phyloP scores from a whole-genome alignment of 2,888 invertebrate genomes.

The Catocala fraxini region DNA sequence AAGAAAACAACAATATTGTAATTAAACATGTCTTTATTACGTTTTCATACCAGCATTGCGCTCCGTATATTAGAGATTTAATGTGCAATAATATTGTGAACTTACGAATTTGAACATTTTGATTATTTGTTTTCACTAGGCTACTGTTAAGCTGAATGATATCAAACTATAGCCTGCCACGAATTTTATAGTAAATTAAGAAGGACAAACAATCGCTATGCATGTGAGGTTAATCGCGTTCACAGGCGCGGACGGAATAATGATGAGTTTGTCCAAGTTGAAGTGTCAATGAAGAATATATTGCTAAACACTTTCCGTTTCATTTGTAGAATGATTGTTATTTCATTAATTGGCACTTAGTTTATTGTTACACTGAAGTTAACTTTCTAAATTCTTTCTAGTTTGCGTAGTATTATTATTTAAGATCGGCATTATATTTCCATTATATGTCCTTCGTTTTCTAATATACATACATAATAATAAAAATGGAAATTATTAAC shows the following conservation, averaged over 20 bases:
- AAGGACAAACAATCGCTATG: slow-evolving; percentile 61
- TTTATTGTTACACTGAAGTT: no score
- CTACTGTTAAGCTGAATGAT: slow-evolving; percentile 65
- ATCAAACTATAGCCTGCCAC: slow-evolving; percentile 28
- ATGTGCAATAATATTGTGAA: slow-evolving; percentile 2
- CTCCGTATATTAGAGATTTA: no score
- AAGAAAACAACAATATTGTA: slow-evolving; percentile 14
- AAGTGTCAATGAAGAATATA: slow-evolving; percentile 14
- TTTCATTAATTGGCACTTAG: no score
- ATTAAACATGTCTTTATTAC: no score
- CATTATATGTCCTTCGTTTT: no score
- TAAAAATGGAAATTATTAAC: no score
- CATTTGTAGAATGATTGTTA: slow-evolving; percentile 1
- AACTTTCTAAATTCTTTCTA: no score
- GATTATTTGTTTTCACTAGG: slow-evolving; percentile 51
- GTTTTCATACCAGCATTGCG: no score
- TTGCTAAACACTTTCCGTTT: slow-evolving; percentile 11
- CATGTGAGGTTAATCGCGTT: slow-evolving; percentile 50
- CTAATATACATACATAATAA: no score
- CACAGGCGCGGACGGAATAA: slow-evolving; percentile 48
- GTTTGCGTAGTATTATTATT: no score
- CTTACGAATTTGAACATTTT: slow-evolving; percentile 72
- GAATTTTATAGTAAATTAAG: slow-evolving; percentile 63
- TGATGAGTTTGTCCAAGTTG: slow-evolving; percentile 41
- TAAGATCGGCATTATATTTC: no score